These are phyloP conservation scores for Amphibalanus amphitrite DNA, from an alignment of 1,140 invertebrate genomes.

Conservation along the genomic window DNA sequence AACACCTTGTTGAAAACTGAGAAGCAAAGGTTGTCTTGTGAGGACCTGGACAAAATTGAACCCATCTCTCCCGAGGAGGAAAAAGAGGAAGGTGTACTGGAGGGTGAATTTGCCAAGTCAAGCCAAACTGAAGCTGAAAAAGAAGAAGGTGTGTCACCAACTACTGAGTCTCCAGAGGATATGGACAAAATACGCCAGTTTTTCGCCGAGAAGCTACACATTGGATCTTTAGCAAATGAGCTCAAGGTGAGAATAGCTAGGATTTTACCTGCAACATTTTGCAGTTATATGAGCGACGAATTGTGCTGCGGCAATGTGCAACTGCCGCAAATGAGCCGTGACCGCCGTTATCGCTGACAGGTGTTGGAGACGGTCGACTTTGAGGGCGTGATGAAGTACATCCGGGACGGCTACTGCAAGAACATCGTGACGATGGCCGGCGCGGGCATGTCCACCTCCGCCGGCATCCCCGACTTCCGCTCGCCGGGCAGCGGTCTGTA, in stretches of 20 bases:
- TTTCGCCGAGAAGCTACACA: neutral
- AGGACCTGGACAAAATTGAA: neutral
- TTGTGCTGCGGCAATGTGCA: no score
- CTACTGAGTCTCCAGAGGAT: neutral
- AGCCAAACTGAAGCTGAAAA: neutral
- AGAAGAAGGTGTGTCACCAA: neutral
- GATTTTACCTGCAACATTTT: neutral
- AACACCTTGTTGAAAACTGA: neutral
- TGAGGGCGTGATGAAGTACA: constrained; percentile 50
- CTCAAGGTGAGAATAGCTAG: constrained; percentile 4
- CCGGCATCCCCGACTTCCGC: constrained; percentile 82
- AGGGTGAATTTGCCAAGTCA: no score
- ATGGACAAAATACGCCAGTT: constrained; percentile 3
- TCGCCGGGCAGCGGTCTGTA: constrained; percentile 82
- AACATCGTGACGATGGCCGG: constrained; percentile 85
- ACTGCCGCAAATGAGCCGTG: neutral
- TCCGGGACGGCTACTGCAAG: constrained; percentile 52
- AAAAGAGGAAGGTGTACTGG: no score
- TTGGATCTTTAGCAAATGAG: constrained; percentile 5
- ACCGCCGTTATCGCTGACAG: constrained; percentile 21
- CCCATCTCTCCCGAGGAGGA: neutral
- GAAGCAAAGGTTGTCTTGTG: neutral
- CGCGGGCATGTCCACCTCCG: constrained; percentile 72
- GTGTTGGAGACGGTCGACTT: constrained; percentile 38
- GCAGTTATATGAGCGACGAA: no score